These are phyloP conservation scores for Heliothis peltigera DNA, from an alignment of 2,888 invertebrate species.

Conservation along the genomic window DNA sequence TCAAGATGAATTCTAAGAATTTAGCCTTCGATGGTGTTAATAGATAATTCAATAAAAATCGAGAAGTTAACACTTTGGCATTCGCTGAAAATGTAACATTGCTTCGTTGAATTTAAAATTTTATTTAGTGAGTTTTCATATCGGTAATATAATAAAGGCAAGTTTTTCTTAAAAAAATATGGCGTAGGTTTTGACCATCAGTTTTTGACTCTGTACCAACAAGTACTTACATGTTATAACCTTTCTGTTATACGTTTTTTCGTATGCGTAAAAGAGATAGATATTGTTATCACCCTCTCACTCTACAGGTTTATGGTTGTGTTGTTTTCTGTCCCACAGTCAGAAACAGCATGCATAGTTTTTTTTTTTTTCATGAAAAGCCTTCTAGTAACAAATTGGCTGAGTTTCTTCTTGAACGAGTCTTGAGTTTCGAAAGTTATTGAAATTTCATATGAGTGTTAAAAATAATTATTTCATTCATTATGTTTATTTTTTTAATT, in stretches of 20 bases:
- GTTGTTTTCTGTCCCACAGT: constrained; percentile 48
- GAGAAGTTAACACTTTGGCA: neutral
- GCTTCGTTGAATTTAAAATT: no score
- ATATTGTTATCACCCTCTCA: constrained; percentile 35
- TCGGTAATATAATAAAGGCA: no score
- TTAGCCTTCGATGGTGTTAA: neutral
- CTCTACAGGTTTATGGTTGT: constrained; percentile 48
- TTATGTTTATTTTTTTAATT: no score
- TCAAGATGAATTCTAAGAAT: neutral
- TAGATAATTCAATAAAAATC: neutral
- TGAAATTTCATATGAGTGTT: no score
- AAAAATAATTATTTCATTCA: no score
- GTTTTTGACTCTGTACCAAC: neutral
- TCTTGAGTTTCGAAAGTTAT: no score
- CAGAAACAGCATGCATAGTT: constrained; percentile 46
- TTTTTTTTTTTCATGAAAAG: constrained; percentile 27
- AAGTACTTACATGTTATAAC: neutral
- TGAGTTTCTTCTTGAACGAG: constrained; percentile 9
- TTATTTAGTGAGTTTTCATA: no score
- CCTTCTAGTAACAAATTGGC: constrained; percentile 46
- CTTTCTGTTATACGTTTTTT: neutral
- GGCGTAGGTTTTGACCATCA: no score
- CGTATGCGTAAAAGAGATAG: constrained; percentile 21
- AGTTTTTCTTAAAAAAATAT: no score
- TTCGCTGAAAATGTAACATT: neutral